Conservation (phyloP, 2,888 invertebrate species). For the Physocephala rufipes region DNA sequence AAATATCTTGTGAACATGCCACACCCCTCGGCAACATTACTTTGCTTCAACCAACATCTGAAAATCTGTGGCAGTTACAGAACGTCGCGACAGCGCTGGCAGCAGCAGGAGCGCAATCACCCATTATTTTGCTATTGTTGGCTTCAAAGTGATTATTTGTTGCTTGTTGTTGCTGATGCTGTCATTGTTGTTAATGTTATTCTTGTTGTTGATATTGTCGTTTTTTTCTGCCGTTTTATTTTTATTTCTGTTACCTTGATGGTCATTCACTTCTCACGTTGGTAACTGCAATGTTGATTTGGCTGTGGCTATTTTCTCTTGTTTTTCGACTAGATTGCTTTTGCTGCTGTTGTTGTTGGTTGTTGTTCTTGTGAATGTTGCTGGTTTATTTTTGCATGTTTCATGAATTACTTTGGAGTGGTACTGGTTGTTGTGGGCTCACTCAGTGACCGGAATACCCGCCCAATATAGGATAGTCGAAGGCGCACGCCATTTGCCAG, state of each 20-base stretch:
- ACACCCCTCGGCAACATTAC: neutral
- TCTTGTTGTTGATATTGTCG: neutral
- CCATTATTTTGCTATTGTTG: neutral
- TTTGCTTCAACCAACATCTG: too few relatives aligned
- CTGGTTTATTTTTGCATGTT: too few relatives aligned
- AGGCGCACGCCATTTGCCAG: too few relatives aligned
- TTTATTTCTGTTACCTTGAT: conserved; percentile 19
- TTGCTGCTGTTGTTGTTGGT: too few relatives aligned
- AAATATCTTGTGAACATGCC: neutral
- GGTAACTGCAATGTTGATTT: neutral
- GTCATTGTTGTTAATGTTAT: conserved; percentile 12
- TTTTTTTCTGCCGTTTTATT: neutral
- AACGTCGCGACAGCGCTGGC: neutral
- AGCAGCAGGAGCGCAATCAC: neutral
- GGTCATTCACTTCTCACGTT: conserved; percentile 24
- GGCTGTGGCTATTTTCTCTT: neutral
- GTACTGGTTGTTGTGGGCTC: neutral
- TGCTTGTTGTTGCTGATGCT: conserved; percentile 2
- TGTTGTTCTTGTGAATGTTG: too few relatives aligned
- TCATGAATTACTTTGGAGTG: conserved; percentile 5
- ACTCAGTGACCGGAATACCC: too few relatives aligned
- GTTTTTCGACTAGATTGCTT: too few relatives aligned
- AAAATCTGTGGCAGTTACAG: too few relatives aligned
- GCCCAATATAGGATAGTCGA: too few relatives aligned
- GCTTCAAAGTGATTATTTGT: neutral